These are phyloP conservation scores for Drosophila pandora DNA, from an alignment of 1,140 invertebrate species.

Conservation along the genomic window DNA sequence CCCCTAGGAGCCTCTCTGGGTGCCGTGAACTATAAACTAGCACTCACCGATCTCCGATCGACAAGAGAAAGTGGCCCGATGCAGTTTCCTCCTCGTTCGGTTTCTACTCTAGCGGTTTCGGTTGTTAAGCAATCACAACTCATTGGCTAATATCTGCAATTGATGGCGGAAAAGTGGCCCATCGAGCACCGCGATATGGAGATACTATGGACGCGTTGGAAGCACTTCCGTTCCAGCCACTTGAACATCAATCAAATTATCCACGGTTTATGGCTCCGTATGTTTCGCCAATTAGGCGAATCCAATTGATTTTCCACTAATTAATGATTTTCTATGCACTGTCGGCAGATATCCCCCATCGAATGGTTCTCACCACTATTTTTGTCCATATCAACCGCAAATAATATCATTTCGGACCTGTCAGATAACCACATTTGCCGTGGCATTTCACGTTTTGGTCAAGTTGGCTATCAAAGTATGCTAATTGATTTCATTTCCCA, in stretches of 20 bases:
- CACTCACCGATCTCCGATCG: neutral
- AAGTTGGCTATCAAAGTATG: neutral
- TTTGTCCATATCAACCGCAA: conserved; percentile 2
- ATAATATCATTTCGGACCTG: neutral
- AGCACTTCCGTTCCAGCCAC: conserved; percentile 55
- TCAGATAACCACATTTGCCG: neutral
- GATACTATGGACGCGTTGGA: conserved; percentile 1
- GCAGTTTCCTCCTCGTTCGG: conserved; percentile 2
- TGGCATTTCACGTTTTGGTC: neutral
- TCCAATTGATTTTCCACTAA: conserved; percentile 42
- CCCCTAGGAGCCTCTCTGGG: neutral
- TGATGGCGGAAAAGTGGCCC: conserved; percentile 27
- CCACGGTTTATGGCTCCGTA: conserved; percentile 21
- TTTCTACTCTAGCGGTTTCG: conserved; percentile 23
- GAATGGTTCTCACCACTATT: neutral
- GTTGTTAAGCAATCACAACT: conserved; percentile 44
- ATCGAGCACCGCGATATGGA: conserved; percentile 5
- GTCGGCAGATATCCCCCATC: neutral
- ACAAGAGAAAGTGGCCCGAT: conserved; percentile 16
- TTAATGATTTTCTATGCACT: conserved; percentile 21
- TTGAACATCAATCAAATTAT: conserved; percentile 48
- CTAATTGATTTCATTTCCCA: neutral
- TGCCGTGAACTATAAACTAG: neutral
- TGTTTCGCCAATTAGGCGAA: conserved; percentile 34
- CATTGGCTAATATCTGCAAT: conserved; percentile 37